Base-by-base conservation (phyloP, 2,113 vertebrate genomes). In the Lathamus discolor region DNA sequence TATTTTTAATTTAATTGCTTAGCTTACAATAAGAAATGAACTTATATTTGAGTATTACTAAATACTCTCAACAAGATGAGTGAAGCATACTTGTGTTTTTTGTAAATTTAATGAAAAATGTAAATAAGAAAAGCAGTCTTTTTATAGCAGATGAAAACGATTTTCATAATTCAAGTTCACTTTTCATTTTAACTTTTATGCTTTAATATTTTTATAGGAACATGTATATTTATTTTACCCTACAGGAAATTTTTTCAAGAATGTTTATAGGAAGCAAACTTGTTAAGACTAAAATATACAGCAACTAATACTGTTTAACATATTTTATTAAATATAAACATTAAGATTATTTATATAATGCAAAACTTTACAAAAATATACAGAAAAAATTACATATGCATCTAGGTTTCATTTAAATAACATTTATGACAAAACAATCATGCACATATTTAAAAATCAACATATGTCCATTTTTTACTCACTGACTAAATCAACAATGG, bases 181-280 rank as follows among this genome's bases (percentile, higher is more conserved):
- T 98, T 98, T 97, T 97, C 96, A 98, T 98, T 98, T 98, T 97
- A 97, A 98, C 97, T 98, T 97, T 97, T 97, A 97, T 98, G 97
- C 97, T 97, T 98, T 98, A 97, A 98, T 98, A 98, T 97, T 98
- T 98, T 98, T 98, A 98, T 98, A 37, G 13, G 86, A 98, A 98
- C 97, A 98, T 98, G 98, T 99, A 98, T 99, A 99, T 99, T 99
- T 98, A 99, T 98, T 98, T 98, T 98, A 98, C 98, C 98, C 99
- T 96, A 97, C 97, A 99, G 98, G 98, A 99, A 96, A 93, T 98
- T 97, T 96, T 97, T 98, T 97, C 98, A 97, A 97, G 96, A 98
- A 98, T 97, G 83, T 92, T 97, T 97, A 97, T 98, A 98, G 97
- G 98, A 98, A 99, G 98, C 96, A 98, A 98, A 98, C 97, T 98